These are phyloP conservation scores for Drosophila neonasuta DNA, from an alignment of 2,888 invertebrate species.

Conservation along the genomic window DNA sequence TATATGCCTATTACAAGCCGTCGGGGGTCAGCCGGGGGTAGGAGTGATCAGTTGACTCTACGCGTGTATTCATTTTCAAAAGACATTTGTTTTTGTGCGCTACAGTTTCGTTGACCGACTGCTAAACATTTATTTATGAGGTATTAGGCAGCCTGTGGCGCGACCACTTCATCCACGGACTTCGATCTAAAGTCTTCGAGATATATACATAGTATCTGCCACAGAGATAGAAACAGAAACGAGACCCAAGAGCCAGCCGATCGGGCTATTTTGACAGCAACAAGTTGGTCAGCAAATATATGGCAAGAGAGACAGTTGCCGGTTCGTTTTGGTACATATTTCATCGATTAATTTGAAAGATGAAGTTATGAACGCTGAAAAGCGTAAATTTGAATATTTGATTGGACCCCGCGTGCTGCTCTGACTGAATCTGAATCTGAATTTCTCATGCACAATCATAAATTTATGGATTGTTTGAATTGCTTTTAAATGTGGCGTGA, in stretches of 20 bases:
- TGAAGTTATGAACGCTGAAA: slow-evolving; percentile 75
- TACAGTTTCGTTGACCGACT: slow-evolving; percentile 71
- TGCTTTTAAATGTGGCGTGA: slow-evolving; percentile 70
- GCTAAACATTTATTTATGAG: slow-evolving; percentile 73
- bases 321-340: slow-evolving; percentile 73
- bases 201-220: slow-evolving; percentile 11
- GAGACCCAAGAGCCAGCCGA: slow-evolving; percentile 14
- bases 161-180: slow-evolving; percentile 22
- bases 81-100: slow-evolving; percentile 72
- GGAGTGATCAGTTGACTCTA: slow-evolving; percentile 30
- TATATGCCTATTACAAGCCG: slow-evolving; percentile 43
- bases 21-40: slow-evolving; percentile 39
- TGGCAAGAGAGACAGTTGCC: slow-evolving; percentile 44
- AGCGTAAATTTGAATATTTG: slow-evolving; percentile 77
- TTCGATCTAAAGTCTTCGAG: slow-evolving; percentile 12
- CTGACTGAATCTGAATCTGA: slow-evolving; percentile 4
- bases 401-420: slow-evolving; percentile 58
- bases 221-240: slow-evolving; percentile 11
- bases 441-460: slow-evolving; percentile 67
- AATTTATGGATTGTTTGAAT: slow-evolving; percentile 76
- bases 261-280: slow-evolving; percentile 78
- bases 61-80: slow-evolving; percentile 56
- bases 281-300: slow-evolving; percentile 72
- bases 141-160: slow-evolving; percentile 67
- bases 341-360: slow-evolving; percentile 79